These are phyloP conservation scores for Haliclona indistincta DNA, from an alignment of 37 sponge, comb jelly and placozoan genomes.

Conservation along the genomic window DNA sequence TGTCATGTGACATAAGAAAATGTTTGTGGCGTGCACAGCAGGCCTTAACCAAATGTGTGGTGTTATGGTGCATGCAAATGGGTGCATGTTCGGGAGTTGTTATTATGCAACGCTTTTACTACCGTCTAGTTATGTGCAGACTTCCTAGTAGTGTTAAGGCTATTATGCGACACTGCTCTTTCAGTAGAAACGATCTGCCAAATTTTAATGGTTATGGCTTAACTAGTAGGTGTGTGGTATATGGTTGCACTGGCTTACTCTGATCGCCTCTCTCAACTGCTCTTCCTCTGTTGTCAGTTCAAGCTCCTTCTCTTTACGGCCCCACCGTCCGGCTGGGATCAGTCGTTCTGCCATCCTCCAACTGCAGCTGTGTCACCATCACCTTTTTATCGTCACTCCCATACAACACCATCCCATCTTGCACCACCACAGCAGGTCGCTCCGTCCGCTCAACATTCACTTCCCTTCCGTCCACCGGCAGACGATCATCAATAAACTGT, in stretches of 20 bases:
- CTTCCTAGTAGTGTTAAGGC: too few species aligned
- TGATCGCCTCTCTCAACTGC: constrained; percentile 49
- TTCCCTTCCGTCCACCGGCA: constrained; percentile 64
- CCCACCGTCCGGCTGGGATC: constrained; percentile 83
- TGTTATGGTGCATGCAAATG: too few species aligned
- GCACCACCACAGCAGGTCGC: constrained; percentile 75
- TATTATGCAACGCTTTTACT: too few species aligned
- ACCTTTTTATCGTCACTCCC: constrained; percentile 87
- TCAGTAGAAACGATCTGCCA: too few species aligned
- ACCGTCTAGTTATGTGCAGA: too few species aligned
- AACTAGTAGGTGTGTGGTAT: too few species aligned
- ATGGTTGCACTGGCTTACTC: constrained; percentile 25
- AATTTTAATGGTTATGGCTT: too few species aligned
- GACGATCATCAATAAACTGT: constrained; percentile 60
- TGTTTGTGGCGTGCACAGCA: too few species aligned
- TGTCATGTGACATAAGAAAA: too few species aligned
- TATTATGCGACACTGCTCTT: too few species aligned
- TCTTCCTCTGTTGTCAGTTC: constrained; percentile 80
- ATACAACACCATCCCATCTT: constrained; percentile 70
- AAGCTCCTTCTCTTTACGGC: constrained; percentile 55
- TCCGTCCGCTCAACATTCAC: constrained; percentile 55
- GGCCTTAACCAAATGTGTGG: too few species aligned
- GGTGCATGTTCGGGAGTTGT: too few species aligned
- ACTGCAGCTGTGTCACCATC: constrained; percentile 79
- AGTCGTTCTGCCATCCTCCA: constrained; percentile 84